Evolutionary conservation across 2,888 invertebrate species (phyloP), one percentile per base, ranked within the genome.

Genomic region (Eristalinus sepulchralis): DNA sequence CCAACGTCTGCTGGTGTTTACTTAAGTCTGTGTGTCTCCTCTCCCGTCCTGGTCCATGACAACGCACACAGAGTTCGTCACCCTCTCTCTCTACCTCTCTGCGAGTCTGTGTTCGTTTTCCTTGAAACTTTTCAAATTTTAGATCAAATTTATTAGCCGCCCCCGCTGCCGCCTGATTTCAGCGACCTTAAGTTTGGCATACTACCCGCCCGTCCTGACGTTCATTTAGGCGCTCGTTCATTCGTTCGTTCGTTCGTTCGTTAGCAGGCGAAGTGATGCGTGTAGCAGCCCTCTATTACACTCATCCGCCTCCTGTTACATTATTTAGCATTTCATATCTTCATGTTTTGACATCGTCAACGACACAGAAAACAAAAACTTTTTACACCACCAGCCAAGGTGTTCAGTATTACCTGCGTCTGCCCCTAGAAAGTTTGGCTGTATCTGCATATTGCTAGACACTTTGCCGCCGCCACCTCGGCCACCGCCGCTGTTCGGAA

Each of bases 261-360:
- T 47, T 17, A 17, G 47, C 8, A 47, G 17, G 17, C 17, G 47
- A 47, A 47, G 47, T 64, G 39, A 62, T 83, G 78, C 78, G 81
- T 70, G 77, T 11, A 55, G 24, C 39, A 68, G 53, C 11, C 20
- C 22, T 31, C 62, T 24, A 34, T 57, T 13, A 53, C 22, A 11
- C 24, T 34, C n/a, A 36, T 17, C 60, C 39, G 20, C 39, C 62
- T 71, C 36, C 68, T 77, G 81, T 68, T 78, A 77, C 77, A 78
- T 79, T 83, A 86, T 83, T 86, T 78, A 86, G 78, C 68, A 86
- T 86, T 86, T 86, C 71, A 86, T 86, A 83, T 83, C 78, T 86
- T 57, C 66, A 67, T 86, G 86, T 78, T 79, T 71, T 83, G 78
- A 83, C 83, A 86, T 75, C 71, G 68, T 78, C 77, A 77, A 82